Evolutionary conservation across 2,113 vertebrate genomes (phyloP), one percentile per base, ranked within the genome.

Genomic region (Tricholaema leucomelas): DNA sequence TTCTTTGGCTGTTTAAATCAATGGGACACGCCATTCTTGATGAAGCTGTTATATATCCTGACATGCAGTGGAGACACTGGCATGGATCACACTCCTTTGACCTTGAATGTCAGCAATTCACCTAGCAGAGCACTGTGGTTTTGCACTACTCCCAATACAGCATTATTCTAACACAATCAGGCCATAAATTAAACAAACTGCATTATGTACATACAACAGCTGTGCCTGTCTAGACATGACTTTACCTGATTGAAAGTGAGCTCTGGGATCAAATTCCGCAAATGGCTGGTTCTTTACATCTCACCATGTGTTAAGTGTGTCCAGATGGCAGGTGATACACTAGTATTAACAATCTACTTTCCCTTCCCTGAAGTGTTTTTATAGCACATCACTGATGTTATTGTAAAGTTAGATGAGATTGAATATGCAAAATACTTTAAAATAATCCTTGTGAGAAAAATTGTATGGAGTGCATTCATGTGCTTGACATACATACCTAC

Each of bases 301-400:
- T 91, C 94, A 70, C 81, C 85, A 91, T 82, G 87, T 91, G 90
- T 91, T 93, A 95, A 96, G 81, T 76, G 75, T 92, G 85, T 94
- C 94, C 95, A 96, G 95, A 92, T 93, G 93, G 90, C 75, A 89
- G 91, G 91, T 92, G 87, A 93, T 77, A 89, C 67, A 87, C 71
- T 40, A 50, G 46, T 36, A 73, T 92, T 93, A 93, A 77, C 65
- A 93, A 92, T 59, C 75, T 65, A 87, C 81, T 76, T 91, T 85
- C 79, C 50, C 36, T 89, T 94, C 87, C 93, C 91, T 70, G 36
- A 92, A 92, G 87, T 73, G 72, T 70, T 82, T 91, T 95, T 80
- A 77, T 35, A 89, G 55, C 59, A 66, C 75, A 59, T 42, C 69
- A 69, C 50, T 87, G 85, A 85, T 73, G 42, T 36, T 80, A 80